Conservation (phyloP, 2,888 invertebrate species). For the Cantharis nigra region DNA sequence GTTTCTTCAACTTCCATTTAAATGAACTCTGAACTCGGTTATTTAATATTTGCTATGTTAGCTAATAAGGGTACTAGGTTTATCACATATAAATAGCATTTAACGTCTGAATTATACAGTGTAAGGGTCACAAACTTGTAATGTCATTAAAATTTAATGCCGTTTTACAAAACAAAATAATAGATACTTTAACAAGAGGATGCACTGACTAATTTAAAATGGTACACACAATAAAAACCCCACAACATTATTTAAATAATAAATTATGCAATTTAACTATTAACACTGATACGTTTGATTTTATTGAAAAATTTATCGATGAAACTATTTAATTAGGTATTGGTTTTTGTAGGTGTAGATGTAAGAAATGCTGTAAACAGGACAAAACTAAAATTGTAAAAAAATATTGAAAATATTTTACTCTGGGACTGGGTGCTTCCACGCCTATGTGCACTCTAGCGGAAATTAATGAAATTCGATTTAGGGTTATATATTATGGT, state of each 20-base stretch:
- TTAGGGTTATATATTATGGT: no score
- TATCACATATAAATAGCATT: background rate
- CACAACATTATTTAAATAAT: background rate
- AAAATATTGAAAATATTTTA: no score
- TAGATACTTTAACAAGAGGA: background rate
- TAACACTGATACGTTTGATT: background rate
- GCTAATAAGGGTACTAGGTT: background rate
- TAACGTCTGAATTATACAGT: background rate
- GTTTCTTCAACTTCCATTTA: background rate
- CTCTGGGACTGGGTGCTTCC: no score
- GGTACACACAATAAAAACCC: background rate
- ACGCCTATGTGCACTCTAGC: no score
- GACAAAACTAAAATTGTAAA: no score
- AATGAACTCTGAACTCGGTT: background rate
- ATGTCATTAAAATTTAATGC: background rate
- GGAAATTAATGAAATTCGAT: no score
- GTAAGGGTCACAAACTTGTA: background rate
- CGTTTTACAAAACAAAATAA: background rate
- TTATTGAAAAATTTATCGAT: background rate
- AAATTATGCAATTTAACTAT: background rate
- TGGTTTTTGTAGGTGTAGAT: no score
- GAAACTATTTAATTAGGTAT: no score
- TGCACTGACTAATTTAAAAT: background rate
- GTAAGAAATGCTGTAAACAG: no score
- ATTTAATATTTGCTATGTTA: background rate